phyloP scores from a whole-genome alignment of 2,113 vertebrate species.

The Morone saxatilis region DNA sequence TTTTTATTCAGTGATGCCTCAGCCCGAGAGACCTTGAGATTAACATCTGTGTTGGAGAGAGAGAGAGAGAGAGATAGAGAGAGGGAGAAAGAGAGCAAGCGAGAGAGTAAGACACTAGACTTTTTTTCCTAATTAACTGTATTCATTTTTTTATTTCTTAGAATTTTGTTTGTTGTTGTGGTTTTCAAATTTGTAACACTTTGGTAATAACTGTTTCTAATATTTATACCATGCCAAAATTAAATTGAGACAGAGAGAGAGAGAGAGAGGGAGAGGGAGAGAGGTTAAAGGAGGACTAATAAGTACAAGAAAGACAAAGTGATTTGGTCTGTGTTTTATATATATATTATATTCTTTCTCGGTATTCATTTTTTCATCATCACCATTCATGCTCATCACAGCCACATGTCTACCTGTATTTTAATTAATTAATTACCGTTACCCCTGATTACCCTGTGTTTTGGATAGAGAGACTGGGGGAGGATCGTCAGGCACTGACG shows the following conservation, averaged over 20 bases:
- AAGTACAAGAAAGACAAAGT: not conserved
- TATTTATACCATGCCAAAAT: too few species aligned
- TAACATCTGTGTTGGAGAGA: slow-evolving; percentile 38
- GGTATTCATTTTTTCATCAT: not conserved
- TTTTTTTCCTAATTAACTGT: too few species aligned
- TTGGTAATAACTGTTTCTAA: too few species aligned
- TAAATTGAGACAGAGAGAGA: too few species aligned
- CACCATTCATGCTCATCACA: not conserved
- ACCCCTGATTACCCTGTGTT: not conserved
- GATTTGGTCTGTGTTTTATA: not conserved
- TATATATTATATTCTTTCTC: not conserved
- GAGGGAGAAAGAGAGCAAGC: too few species aligned
- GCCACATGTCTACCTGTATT: not conserved
- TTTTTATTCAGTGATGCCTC: slow-evolving; percentile 34
- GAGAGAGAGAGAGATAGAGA: not conserved
- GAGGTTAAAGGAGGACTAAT: slow-evolving; percentile 8
- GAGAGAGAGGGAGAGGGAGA: too few species aligned
- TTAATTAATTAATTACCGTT: not conserved
- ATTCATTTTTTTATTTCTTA: too few species aligned
- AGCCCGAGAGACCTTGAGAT: slow-evolving; percentile 35
- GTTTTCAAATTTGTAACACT: too few species aligned
- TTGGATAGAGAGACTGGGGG: not conserved
- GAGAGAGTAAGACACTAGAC: not conserved
- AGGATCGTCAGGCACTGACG: not conserved
- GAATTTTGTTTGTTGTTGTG: too few species aligned